phyloP scores from a whole-genome alignment of 2,113 vertebrate genomes.

The Bettongia penicillata region DNA sequence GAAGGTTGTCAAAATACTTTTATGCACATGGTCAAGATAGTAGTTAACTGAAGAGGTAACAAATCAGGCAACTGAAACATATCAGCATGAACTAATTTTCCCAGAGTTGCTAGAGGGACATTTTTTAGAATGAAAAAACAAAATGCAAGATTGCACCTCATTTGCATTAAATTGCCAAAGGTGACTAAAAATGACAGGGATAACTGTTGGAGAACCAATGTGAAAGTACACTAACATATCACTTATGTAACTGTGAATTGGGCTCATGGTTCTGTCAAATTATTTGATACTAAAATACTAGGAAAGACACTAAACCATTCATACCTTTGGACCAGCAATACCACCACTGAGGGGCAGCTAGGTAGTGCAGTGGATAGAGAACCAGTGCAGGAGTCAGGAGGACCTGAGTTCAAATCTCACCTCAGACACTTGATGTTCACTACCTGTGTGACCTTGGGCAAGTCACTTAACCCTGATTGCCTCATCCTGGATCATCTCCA shows the following conservation, averaged over 20 bases:
- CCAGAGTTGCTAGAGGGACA: neutral
- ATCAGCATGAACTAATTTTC: neutral
- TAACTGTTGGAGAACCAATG: neutral
- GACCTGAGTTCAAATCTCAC: too few species aligned
- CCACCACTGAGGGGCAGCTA: too few species aligned
- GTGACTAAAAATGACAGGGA: neutral
- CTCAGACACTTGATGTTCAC: too few species aligned
- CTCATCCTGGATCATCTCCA: too few species aligned
- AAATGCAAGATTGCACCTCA: neutral
- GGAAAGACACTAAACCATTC: neutral
- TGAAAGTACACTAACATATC: neutral
- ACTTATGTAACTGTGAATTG: neutral
- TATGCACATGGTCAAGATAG: neutral
- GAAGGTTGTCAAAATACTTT: neutral
- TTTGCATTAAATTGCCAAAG: neutral
- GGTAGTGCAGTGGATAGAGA: too few species aligned
- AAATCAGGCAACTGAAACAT: neutral
- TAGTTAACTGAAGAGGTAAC: neutral
- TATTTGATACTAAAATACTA: neutral
- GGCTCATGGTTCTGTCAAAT: neutral
- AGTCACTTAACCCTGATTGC: too few species aligned
- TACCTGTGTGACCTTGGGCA: too few species aligned
- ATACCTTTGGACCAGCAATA: neutral
- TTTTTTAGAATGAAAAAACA: slow-evolving; percentile 6
- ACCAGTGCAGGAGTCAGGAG: too few species aligned